phyloP scores from a whole-genome alignment of 2,888 invertebrate species.

The Drosophila subsilvestris region DNA sequence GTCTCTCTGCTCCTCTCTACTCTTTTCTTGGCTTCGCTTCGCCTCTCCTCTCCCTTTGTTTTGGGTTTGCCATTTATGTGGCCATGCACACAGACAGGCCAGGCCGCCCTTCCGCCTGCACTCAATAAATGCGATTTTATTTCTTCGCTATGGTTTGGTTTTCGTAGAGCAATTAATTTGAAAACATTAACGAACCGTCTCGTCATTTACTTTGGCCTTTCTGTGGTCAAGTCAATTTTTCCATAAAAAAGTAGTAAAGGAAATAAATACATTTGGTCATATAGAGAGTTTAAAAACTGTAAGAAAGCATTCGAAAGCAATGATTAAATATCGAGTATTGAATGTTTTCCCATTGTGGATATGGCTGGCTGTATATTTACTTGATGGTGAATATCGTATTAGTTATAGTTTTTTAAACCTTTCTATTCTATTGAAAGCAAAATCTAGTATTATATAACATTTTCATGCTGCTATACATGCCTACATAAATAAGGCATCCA shows the following conservation, averaged over 20 bases:
- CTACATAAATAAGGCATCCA: no score
- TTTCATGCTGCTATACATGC: no score
- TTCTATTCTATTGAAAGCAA: no score
- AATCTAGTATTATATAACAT: no score
- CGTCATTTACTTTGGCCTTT: conserved; percentile 57
- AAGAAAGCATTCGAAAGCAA: neutral
- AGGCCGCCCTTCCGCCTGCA: conserved; percentile 33
- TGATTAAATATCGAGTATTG: no score
- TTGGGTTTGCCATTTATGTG: conserved; percentile 60
- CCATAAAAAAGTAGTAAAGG: neutral
- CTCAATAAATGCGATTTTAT: conserved; percentile 49
- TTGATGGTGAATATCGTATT: no score
- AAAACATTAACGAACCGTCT: conserved; percentile 73
- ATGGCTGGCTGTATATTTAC: no score
- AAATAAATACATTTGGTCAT: neutral
- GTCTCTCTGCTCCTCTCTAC: conserved; percentile 3
- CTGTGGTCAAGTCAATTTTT: conserved; percentile 34
- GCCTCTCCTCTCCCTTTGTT: conserved; percentile 29
- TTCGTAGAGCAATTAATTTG: conserved; percentile 69
- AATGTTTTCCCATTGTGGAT: no score
- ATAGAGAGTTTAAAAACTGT: neutral
- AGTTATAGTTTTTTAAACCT: no score
- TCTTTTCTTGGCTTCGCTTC: conserved; percentile 18
- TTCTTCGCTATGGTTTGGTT: conserved; percentile 48
- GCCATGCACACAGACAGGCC: conserved; percentile 40